Evolutionary conservation across 2,888 invertebrate genomes (phyloP), one percentile per base, ranked within the genome.

Genomic region (Coenonympha arcania): DNA sequence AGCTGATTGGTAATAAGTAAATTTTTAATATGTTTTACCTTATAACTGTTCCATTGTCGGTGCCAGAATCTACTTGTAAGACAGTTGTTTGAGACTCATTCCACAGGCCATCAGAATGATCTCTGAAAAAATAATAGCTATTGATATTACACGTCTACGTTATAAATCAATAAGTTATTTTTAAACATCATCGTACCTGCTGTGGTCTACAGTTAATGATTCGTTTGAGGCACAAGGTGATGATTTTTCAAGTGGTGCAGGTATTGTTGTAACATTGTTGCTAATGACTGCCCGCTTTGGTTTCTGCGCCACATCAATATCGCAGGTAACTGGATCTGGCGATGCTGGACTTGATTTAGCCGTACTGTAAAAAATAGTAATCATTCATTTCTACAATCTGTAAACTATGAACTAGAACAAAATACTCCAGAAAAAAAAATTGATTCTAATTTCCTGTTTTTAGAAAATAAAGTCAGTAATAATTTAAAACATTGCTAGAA

Each of bases 41-140:
- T 60, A 89, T 76, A 0, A 88, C 88, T 1, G 89, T 89, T 31
- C 90, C 90, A 71, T 90, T 90, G 63, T 90, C 90, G 11, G 90
- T 90, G 33, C 89, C 89, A 11, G 90, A 90, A 68, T 93, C 93
- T 1, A 90, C 89, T 78, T 92, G 93, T 26, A 94, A 85, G 11
- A 95, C 93, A 1, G 94, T 95, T 6, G 92, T 91, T 81, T 95
- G 95, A 8, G 95, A 95, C 81, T 95, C 95, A 78, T 95, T 95
- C 94, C 95, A 95, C 66, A 93, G 91, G 42, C 93, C 93, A 70
- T 95, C 95, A 39, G 94, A 94, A 74, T 94, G 94, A 73, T 95
- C 95, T 66, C 93, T 84, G 64, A 51, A 74, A 67, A 40, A 15
- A 48, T 26, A 18, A 39, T 34, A 11, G 6, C 4, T 13, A 31